A percentile compares a stretch with the other conserved stretches of the same genome.
These are phyloP conservation scores for Holothuria scabra DNA, from an alignment of 53 echinoderm and acorn worm genomes.

Conservation along the genomic window DNA sequence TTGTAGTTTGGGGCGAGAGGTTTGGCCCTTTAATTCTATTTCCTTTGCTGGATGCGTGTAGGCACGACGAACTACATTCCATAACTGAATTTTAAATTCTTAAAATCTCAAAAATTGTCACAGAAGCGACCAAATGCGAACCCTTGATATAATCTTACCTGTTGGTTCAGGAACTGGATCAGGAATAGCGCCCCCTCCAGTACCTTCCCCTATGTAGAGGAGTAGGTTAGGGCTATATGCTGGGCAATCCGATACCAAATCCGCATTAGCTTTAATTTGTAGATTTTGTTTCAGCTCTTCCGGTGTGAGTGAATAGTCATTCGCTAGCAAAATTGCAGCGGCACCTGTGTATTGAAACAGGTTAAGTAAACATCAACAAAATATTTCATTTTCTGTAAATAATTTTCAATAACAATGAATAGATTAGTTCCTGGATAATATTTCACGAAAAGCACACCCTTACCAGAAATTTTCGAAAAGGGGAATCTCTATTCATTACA, in stretches of 20 bases:
- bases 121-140: not conserved
- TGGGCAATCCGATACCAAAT: not conserved
- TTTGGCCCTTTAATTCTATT: no score
- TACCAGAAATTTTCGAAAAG: no score
- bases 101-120: no score
- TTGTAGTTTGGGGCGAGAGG: no score
- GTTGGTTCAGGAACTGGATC: slow-evolving; percentile 9
- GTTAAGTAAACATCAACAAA: not conserved
- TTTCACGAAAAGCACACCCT: no score
- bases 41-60: no score
- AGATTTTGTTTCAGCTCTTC: slow-evolving; percentile 6
- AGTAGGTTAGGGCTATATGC: not conserved
- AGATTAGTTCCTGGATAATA: no score
- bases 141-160: not conserved
- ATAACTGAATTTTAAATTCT: no score
- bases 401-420: no score
- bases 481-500: no score
- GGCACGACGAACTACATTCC: no score
- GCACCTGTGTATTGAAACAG: not conserved
- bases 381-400: not conserved
- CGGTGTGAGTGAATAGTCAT: not conserved
- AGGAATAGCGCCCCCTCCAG: not conserved
- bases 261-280: not conserved
- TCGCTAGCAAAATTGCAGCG: not conserved
- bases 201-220: not conserved